These are phyloP conservation scores for Heloderma charlesbogerti DNA, from an alignment of 2,113 vertebrate genomes.

Conservation along the genomic window DNA sequence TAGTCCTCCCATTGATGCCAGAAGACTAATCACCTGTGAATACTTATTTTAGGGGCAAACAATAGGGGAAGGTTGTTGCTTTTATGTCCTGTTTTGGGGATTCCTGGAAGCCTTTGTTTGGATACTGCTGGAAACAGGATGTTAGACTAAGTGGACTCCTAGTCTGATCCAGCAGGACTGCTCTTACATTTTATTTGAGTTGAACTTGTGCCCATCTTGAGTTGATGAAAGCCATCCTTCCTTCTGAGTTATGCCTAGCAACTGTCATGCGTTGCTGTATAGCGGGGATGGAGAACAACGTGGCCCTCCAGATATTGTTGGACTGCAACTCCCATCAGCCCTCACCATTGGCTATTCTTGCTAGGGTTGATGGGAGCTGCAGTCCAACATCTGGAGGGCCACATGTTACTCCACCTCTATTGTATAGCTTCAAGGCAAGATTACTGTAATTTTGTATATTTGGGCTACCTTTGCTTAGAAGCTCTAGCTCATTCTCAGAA, in stretches of 20 bases:
- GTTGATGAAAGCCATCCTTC: not conserved
- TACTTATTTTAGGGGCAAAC: not conserved
- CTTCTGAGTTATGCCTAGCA: not conserved
- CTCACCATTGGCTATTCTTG: too few relatives aligned
- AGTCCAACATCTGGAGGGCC: too few relatives aligned
- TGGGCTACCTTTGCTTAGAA: not conserved
- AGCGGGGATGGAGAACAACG: too few relatives aligned
- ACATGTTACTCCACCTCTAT: not conserved
- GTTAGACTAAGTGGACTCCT: not conserved
- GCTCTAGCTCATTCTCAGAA: not conserved
- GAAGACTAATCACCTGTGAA: not conserved
- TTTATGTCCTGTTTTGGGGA: not conserved
- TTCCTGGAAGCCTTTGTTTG: not conserved
- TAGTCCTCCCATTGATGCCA: not conserved
- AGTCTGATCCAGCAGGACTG: not conserved
- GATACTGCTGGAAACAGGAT: not conserved
- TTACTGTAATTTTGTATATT: not conserved
- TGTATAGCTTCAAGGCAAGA: not conserved
- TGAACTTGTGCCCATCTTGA: not conserved
- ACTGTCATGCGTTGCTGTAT: not conserved
- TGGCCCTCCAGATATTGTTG: too few relatives aligned
- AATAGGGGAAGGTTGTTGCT: not conserved
- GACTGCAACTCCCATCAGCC: too few relatives aligned
- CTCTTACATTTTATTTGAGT: not conserved
- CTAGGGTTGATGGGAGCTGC: too few relatives aligned